Base-by-base conservation (phyloP, 2,113 vertebrate species). In the Leuciscus idus region DNA sequence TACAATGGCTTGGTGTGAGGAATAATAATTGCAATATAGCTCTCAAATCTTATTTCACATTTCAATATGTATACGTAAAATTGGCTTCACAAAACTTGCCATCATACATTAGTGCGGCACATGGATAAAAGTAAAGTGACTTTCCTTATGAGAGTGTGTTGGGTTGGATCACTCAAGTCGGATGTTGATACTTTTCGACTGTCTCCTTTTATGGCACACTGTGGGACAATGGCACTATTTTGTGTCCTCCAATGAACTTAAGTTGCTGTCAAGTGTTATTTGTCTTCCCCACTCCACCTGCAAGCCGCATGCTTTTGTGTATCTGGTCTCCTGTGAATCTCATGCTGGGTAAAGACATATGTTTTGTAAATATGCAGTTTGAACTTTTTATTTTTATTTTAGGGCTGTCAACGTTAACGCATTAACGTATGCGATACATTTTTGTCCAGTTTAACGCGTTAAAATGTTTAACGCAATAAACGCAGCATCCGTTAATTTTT, bases 221-320 rank as follows among this genome's bases (percentile, higher is more conserved):
- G 55, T 62, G 28, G 28, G 50, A 33, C 8, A 57, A 57, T 57
- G 75, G 19, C 28, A 36, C 19, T 57, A 10, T 21, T 55, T 30
- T 36, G 52, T 59, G 78, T 28, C 78, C 78, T 62, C 13, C 3
- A 1, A 28, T 59, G 55, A 81, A 28, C 59, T 62, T 33, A 62
- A 81, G 43, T 11, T 64, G 36, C 61, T 68, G 79, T 81, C 77
- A 43, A 30, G 57, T 46, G 78, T 19, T 39, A 61, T 80, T 46
- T 80, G 78, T 62, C 57, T 26, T 46, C 36, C 70, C 9, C 1
- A 28, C 13, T 79, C 10, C 76, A 79, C 76, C 50, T 59, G 19
- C 30, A 36, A 1, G 30, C 9, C 23, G 5, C 11, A 43, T 62
- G 57, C 23, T 80, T 19, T 80, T 15, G 21, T 62, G 11, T 33